A percentile compares a stretch with the other conserved stretches of the same genome.
These are phyloP conservation scores for Porphyrio hochstetteri DNA, from an alignment of 2,113 vertebrate genomes.

Conservation along the genomic window DNA sequence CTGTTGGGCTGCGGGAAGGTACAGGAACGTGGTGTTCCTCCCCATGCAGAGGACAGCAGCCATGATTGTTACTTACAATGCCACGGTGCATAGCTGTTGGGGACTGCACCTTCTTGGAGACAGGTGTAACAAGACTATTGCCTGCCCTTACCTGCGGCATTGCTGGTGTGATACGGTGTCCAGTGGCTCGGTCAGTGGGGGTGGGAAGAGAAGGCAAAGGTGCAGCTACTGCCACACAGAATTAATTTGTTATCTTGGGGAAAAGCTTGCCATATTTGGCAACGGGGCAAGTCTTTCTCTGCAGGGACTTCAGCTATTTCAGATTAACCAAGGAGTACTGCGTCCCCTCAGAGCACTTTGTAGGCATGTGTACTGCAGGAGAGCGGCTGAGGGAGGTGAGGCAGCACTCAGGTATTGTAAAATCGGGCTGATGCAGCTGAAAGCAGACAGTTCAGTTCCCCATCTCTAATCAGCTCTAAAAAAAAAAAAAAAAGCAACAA, in stretches of 20 bases:
- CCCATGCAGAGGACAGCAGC: neutral
- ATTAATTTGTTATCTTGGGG: neutral
- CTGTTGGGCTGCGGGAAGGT: neutral
- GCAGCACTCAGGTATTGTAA: slow-evolving; percentile 19
- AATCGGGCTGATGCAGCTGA: neutral
- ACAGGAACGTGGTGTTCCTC: neutral
- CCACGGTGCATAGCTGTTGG: neutral
- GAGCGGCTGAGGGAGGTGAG: neutral
- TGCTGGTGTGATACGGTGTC: neutral
- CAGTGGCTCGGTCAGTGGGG: neutral
- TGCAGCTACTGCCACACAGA: neutral
- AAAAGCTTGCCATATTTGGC: neutral
- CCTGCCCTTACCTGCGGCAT: neutral
- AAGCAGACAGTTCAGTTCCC: neutral
- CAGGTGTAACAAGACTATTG: fast-evolving
- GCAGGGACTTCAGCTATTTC: neutral
- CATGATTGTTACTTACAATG: neutral
- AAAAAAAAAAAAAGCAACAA: neutral
- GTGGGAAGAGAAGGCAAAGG: neutral
- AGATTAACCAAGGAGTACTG: neutral
- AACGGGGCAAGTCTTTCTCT: neutral
- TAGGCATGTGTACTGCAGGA: neutral
- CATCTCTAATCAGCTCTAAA: neutral
- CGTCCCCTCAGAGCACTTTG: neutral
- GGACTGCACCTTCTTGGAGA: neutral